These are phyloP conservation scores for Parotia lawesii DNA, from an alignment of 2,113 vertebrate species.

Conservation along the genomic window DNA sequence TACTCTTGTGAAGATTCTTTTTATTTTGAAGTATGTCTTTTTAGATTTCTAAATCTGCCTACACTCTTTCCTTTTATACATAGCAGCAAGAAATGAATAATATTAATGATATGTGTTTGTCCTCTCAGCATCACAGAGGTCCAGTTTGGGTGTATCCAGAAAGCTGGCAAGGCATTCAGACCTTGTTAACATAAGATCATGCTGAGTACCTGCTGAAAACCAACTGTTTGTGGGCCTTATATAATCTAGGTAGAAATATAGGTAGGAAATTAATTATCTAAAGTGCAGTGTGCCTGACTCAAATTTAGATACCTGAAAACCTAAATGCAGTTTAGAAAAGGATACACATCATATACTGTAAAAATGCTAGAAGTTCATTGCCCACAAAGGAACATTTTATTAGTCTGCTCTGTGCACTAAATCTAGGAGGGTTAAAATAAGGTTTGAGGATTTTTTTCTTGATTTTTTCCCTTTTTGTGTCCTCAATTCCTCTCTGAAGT, in stretches of 20 bases:
- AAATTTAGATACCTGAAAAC: neutral
- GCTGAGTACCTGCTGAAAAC: neutral
- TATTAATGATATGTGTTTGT: neutral
- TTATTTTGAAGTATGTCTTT: neutral
- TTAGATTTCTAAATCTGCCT: neutral
- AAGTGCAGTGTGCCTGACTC: neutral
- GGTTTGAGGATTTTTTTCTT: neutral
- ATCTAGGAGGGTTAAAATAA: neutral
- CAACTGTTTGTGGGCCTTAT: neutral
- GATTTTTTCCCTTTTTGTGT: neutral
- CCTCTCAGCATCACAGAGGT: neutral
- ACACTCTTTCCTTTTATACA: neutral
- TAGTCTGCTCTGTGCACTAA: neutral
- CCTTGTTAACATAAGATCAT: neutral
- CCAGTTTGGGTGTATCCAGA: neutral
- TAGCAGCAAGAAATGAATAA: neutral
- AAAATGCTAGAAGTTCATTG: neutral
- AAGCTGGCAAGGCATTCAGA: neutral
- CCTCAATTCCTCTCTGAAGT: neutral
- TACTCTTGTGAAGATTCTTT: neutral
- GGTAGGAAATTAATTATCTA: neutral
- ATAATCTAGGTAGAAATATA: neutral
- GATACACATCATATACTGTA: neutral
- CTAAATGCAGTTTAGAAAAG: neutral
- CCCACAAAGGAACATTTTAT: neutral